Evolutionary conservation across 1,140 invertebrate genomes (phyloP), one percentile per base, ranked within the genome.

Genomic region (Campoletis sonorensis): DNA sequence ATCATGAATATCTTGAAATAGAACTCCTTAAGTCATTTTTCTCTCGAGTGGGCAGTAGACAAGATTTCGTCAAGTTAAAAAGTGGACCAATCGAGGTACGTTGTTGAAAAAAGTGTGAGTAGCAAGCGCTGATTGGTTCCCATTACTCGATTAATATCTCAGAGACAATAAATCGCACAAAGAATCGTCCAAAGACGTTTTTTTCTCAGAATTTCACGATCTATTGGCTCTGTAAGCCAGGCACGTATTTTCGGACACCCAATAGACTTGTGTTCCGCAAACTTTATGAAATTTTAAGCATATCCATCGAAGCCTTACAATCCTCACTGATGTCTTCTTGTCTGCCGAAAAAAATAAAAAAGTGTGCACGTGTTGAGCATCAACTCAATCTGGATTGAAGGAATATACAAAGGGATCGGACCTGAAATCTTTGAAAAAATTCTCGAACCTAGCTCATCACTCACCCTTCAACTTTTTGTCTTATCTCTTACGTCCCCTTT

Each of bases 201-300:
- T 45, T 1, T 45, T 0, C 13, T 45, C 40, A 3, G 8, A 45
- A 45, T 58, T 58, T 21, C 54, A 7, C 54, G 18, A 18, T 58
- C 18, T 58, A 18, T 58, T 54, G 3, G 30, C 30, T 7, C 30
- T 33, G 30, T 33, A 7, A 33, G 3, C 40, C 40, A 45, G 8
- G 8, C 40, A 13, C 40, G 40, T 45, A 45, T 21, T 58, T 58
- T 58, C 18, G 18, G 18, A n/a, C 54, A 16, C n/a, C 27, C 23
- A 27, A 51, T 61, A 77, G 40, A n/a, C 15, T 11, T 30, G 49
- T 37, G 21, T 45, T 33, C 33, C 23, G 2, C 67, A 37, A 70
- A 81, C 72, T 82, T 78, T 77, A 82, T 82, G 51, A 80, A 84
- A 78, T 80, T 82, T 82, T 78, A 84, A 84, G 72, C 76, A 68